Base-by-base conservation (phyloP, 2,113 vertebrate species). In the Rana temporaria region DNA sequence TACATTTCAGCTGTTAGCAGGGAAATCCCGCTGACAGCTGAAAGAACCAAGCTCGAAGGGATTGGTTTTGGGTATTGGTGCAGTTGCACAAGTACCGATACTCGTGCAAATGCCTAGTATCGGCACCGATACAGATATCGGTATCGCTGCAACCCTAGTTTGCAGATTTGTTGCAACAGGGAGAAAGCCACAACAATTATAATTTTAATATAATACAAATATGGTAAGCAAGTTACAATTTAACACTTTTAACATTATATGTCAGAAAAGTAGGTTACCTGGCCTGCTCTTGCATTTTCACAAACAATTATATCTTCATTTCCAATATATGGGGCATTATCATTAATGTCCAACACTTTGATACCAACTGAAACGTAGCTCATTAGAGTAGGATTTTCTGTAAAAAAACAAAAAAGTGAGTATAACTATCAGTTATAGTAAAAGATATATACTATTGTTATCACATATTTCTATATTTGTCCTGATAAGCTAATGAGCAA, bases 261-360 rank as follows among this genome's bases (percentile, higher is more conserved):
- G 17, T 42, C 4, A 20, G 42, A 48, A 48, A 12, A 48, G 1
- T 12, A 48, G 42, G 42, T 93, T 95, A 98, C 98, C 94, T 99
- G 96, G 67, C 95, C 96, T 18, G 95, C 93, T 85, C 93, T 96
- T 68, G 95, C 94, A 90, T 95, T 96, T 89, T 99, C 97, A 85
- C 98, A 99, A 85, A 99, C 95, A 4, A 99, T 91, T 87, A 96
- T 90, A 82, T 99, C 95, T 81, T 96, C 95, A 55, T 90, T 93
- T 60, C 92, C 90, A 60, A 99, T 92, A 85, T 96, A 90, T 0
- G 98, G 97, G 2, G 96, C 93, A 84, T 99, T 98, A 93, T 99
- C 98, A 80, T 99, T 99, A 87, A 98, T 84, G 65, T 99, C 98
- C 76, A 99, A 90, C 65, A 99, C 96, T 92, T 93, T 96, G 88